Evolutionary conservation across 2,113 vertebrate genomes (phyloP), one percentile per base, ranked within the genome.

Genomic region (Orthonyx spaldingii): DNA sequence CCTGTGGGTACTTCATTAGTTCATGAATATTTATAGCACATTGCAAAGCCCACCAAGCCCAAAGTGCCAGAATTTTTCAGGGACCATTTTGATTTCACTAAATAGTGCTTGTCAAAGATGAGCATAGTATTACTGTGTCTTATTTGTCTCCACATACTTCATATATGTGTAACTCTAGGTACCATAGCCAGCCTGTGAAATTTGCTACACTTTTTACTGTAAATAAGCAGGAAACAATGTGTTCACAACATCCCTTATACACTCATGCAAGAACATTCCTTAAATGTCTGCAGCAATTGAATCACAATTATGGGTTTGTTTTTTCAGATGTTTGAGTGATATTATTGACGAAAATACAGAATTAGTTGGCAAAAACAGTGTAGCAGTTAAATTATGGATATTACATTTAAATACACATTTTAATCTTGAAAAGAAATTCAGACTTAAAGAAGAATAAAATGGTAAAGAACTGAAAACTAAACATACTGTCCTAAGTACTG

Each of bases 11-110:
- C 71, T 94, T 94, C 46, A 7, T 96, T 94, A 78, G 49, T 49
- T 89, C 74, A 89, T 97, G 88, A 96, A 96, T 97, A 97, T 97
- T 95, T 95, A 96, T 95, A 89, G 28, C 22, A 59, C 42, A 66
- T 35, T 88, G 83, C 93, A 89, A 92, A 92, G 64, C 77, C 88
- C 89, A 94, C 91, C 89, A 72, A 79, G 42, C 53, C 93, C 76
- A 74, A 87, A 85, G 27, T 83, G 74, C 44, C 56, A 56, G 83
- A 87, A 57, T 82, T 88, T 92, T 91, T 79, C 75, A 76, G 94
- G 44, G 53, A 91, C 74, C 53, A 64, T 92, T 96, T 92, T 95
- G 52, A 87, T 96, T 93, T 80, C 79, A 81, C 63, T 81, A 81
- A 83, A 42, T 8, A 89, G 37, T 47, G 26, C 46, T 92, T 95